phyloP scores from a whole-genome alignment of 1,140 invertebrate species.

The Lordiphosa mommai region DNA sequence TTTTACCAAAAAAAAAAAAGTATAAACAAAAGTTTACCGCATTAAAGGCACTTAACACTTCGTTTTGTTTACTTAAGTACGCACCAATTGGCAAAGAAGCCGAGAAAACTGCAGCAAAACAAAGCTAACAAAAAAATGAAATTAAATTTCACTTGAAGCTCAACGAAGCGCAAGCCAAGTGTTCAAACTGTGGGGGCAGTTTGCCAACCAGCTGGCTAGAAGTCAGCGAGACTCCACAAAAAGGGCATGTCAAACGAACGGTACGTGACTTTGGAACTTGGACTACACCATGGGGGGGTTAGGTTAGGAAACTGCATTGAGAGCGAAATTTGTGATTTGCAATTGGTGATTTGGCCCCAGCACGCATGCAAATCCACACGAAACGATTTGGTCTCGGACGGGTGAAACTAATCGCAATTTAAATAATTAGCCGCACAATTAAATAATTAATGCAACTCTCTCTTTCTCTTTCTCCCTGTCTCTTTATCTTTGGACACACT shows the following conservation, averaged over 20 bases:
- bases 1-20: constrained; percentile 7
- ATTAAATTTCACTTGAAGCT: constrained; percentile 58
- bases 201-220: constrained; percentile 12
- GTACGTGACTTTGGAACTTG: constrained; percentile 21
- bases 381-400: constrained; percentile 25
- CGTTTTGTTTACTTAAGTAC: constrained; percentile 32
- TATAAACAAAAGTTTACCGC: not conserved
- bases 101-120: constrained; percentile 28
- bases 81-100: constrained; percentile 62
- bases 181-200: constrained; percentile 37
- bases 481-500: no score
- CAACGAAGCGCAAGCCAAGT: constrained; percentile 36
- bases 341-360: constrained; percentile 24
- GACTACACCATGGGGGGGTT: not conserved
- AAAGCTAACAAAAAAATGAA: constrained; percentile 20
- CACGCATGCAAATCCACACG: constrained; percentile 66
- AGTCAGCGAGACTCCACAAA: constrained; percentile 12
- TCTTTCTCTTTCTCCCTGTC: no score
- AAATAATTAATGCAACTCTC: constrained; percentile 43
- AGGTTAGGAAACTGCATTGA: constrained; percentile 11
- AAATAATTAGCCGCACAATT: constrained; percentile 39
- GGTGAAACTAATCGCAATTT: constrained; percentile 50
- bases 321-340: constrained; percentile 44
- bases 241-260: constrained; percentile 3
- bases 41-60: constrained; percentile 50